Evolutionary conservation across 2,113 vertebrate species (phyloP).

Genomic region (Junco hyemalis): DNA sequence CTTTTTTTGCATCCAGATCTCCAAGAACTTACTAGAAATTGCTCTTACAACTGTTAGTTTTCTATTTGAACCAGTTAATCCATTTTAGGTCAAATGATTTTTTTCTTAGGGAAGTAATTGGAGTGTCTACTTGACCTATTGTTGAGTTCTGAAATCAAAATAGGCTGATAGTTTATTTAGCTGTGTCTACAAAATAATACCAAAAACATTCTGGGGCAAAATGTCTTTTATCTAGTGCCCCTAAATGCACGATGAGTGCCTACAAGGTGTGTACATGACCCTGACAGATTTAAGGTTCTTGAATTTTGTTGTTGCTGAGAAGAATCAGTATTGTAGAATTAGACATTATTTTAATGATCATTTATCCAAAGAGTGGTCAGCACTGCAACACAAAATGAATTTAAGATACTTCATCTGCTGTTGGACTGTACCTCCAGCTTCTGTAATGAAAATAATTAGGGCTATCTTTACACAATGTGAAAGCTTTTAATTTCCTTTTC

Average conservation of each 20-base stretch:
- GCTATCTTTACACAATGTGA: not conserved
- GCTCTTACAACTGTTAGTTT: not conserved
- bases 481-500: not conserved
- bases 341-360: not conserved
- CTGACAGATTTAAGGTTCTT: not conserved
- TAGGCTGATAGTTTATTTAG: not conserved
- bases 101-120: not conserved
- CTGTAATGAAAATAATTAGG: not conserved
- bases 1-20: not conserved
- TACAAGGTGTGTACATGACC: not conserved
- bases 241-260: not conserved
- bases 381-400: not conserved
- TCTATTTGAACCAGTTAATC: not conserved
- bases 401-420: not conserved
- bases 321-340: not conserved
- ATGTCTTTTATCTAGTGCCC: not conserved
- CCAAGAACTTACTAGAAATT: not conserved
- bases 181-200: not conserved
- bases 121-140: not conserved
- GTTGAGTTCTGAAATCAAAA: not conserved
- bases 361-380: not conserved
- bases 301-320: not conserved
- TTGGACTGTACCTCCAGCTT: not conserved
- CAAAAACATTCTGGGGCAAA: not conserved
- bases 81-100: accelerated